Conservation (phyloP, 2,888 invertebrate genomes). For the Trissonchulus sp. region DNA sequence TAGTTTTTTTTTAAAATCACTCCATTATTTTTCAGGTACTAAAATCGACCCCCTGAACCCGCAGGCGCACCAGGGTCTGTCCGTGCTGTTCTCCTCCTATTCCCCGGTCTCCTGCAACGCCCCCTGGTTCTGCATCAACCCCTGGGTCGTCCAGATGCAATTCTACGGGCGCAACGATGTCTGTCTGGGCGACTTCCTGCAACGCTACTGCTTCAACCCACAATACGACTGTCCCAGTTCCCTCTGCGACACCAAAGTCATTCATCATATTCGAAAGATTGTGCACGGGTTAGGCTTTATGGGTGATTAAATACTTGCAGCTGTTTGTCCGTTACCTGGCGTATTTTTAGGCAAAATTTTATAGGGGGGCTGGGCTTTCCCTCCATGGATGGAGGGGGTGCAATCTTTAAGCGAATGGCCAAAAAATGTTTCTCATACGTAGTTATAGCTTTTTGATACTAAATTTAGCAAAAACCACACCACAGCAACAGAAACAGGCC, state of each 20-base stretch:
- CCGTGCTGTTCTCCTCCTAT: conserved; percentile 82
- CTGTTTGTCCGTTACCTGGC: too few species aligned
- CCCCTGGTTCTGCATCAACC: conserved; percentile 80
- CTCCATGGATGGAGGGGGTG: too few species aligned
- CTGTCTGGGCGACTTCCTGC: conserved; percentile 83
- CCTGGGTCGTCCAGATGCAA: conserved; percentile 85
- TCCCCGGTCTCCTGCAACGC: conserved; percentile 69
- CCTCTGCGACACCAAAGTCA: conserved; percentile 74
- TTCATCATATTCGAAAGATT: conserved; percentile 78
- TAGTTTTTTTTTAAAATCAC: too few species aligned
- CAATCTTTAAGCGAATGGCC: too few species aligned
- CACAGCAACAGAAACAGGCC: too few species aligned
- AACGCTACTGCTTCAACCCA: conserved; percentile 62
- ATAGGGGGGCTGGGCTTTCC: too few species aligned
- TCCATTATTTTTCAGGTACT: too few species aligned
- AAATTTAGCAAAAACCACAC: too few species aligned
- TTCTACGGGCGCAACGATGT: conserved; percentile 93
- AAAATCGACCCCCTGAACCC: conserved; percentile 53
- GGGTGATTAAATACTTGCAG: too few species aligned
- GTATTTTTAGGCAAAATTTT: too few species aligned
- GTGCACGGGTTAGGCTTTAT: conserved; percentile 71
- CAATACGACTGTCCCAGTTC: conserved; percentile 74
- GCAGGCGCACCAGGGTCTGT: conserved; percentile 65
- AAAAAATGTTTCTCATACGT: too few species aligned
- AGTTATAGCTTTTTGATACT: too few species aligned